phyloP scores from a whole-genome alignment of 1,140 invertebrate species.

The Asobara japonica region DNA sequence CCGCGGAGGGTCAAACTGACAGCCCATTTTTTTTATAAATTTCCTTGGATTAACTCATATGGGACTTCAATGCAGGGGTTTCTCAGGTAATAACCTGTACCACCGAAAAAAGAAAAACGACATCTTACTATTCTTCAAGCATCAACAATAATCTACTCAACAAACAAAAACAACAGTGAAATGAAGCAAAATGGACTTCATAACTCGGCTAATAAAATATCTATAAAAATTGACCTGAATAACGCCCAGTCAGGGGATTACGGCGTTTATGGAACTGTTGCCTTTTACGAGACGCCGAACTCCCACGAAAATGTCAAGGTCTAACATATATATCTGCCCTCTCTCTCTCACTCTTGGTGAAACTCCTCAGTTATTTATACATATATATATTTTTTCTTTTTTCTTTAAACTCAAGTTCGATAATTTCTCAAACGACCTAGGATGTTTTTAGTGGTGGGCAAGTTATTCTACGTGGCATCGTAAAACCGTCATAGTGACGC shows the following conservation, averaged over 20 bases:
- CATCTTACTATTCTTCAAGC: too few species aligned
- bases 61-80: too few species aligned
- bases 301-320: slow-evolving; percentile 36
- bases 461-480: slow-evolving; percentile 15
- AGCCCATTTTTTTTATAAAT: too few species aligned
- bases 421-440: slow-evolving; percentile 13
- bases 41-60: too few species aligned
- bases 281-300: slow-evolving; percentile 30
- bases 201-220: slow-evolving; percentile 14
- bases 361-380: neutral
- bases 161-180: neutral
- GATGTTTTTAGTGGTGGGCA: neutral
- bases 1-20: too few species aligned
- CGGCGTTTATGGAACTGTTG: neutral
- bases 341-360: neutral
- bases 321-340: slow-evolving; percentile 7
- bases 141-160: neutral
- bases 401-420: slow-evolving; percentile 3
- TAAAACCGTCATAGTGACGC: slow-evolving; percentile 18
- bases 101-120: too few species aligned
- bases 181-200: neutral
- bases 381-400: neutral
- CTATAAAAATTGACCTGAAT: slow-evolving; percentile 16
- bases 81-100: too few species aligned
- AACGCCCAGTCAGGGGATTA: slow-evolving; percentile 11